phyloP scores from a whole-genome alignment of 2,888 invertebrate species.

The Leptopilina syphax region DNA sequence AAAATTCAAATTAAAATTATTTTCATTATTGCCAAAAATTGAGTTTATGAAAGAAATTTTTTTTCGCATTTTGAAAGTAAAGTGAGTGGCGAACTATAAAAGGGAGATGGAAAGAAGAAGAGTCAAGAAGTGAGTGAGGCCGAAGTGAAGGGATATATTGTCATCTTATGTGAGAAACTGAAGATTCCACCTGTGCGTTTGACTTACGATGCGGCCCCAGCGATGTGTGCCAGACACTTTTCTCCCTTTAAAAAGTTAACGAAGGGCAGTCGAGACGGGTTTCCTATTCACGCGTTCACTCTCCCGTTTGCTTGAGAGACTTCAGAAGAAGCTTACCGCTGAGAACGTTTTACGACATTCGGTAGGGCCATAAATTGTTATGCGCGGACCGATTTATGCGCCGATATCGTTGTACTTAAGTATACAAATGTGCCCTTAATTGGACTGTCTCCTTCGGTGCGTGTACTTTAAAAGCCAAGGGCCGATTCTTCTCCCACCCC shows the following conservation, averaged over 20 bases:
- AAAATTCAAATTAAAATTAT: neutral
- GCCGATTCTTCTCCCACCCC: neutral
- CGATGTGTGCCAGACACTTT: conserved; percentile 34
- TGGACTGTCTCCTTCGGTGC: conserved; percentile 66
- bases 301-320: conserved; percentile 28
- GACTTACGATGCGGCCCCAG: conserved; percentile 5
- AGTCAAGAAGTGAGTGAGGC: neutral
- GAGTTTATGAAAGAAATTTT: neutral
- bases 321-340: conserved; percentile 51
- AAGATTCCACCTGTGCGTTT: conserved; percentile 28
- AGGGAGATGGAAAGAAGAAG: neutral
- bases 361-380: conserved; percentile 67
- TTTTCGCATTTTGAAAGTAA: conserved; percentile 6
- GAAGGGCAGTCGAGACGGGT: conserved; percentile 41
- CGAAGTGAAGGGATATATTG: conserved; percentile 18
- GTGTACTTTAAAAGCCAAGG: conserved; percentile 60
- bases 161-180: conserved; percentile 29
- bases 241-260: conserved; percentile 33
- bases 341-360: conserved; percentile 67
- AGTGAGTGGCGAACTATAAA: neutral
- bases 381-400: conserved; percentile 65
- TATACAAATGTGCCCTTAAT: conserved; percentile 71
- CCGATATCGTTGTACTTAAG: conserved; percentile 68
- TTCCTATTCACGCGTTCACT: conserved; percentile 34
- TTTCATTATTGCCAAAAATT: no score